phyloP scores from a whole-genome alignment of 92 coral and sea anemone genomes.

The Epizoanthus fatuus region DNA sequence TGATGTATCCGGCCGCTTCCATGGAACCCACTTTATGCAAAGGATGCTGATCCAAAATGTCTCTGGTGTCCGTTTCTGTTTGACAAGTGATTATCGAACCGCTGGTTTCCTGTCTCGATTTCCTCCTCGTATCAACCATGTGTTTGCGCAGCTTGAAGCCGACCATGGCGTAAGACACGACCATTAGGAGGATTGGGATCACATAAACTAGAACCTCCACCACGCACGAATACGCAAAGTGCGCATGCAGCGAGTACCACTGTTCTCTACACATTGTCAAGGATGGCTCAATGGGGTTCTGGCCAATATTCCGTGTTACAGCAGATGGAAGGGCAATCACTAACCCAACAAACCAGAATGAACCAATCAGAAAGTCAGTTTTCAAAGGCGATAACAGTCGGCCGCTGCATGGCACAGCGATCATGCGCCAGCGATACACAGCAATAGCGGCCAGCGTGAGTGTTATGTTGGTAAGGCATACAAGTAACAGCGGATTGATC shows the following conservation, averaged over 20 bases:
- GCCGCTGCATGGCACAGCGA: slow-evolving; percentile 21
- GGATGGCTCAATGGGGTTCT: background rate
- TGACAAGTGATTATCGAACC: slow-evolving; percentile 25
- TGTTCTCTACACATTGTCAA: background rate
- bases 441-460: slow-evolving; percentile 38
- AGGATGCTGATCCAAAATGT: background rate
- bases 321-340: slow-evolving; percentile 19
- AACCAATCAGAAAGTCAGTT: slow-evolving; percentile 17
- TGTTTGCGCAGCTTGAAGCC: slow-evolving; percentile 30
- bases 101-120: slow-evolving; percentile 25
- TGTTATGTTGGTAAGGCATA: slow-evolving; percentile 25
- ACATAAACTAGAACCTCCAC: background rate
- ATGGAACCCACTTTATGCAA: background rate
- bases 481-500: slow-evolving; percentile 8
- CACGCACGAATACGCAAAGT: background rate
- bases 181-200: slow-evolving; percentile 11
- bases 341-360: slow-evolving; percentile 10
- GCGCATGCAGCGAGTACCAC: background rate
- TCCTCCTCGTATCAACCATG: slow-evolving; percentile 28
- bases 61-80: slow-evolving; percentile 26
- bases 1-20: background rate
- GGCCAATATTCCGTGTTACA: slow-evolving; percentile 5
- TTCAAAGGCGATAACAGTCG: slow-evolving; percentile 15
- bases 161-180: slow-evolving; percentile 25
- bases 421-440: slow-evolving; percentile 32